Percentiles rank a stretch among this genome's conserved stretches.
These are phyloP conservation scores for Copidosoma aretas DNA, from an alignment of 2,888 invertebrate species.

Conservation along the genomic window DNA sequence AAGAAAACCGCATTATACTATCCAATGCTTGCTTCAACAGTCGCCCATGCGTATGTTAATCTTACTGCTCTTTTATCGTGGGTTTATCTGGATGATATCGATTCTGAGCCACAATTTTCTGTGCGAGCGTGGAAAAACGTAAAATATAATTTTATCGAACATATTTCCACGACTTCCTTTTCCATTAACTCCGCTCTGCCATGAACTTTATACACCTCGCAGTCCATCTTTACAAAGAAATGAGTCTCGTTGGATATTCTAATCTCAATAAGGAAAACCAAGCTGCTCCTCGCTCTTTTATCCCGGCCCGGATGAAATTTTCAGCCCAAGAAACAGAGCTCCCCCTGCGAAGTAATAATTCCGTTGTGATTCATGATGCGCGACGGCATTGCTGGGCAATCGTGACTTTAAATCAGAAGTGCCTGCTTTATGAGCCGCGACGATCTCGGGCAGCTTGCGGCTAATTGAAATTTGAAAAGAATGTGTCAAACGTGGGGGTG, in stretches of 20 bases:
- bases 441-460: conserved; percentile 51
- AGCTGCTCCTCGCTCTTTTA: conserved; percentile 12
- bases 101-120: too few species aligned
- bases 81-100: too few species aligned
- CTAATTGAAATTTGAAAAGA: conserved; percentile 58
- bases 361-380: conserved; percentile 39
- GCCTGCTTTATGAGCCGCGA: conserved; percentile 54
- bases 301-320: conserved; percentile 38
- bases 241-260: conserved; percentile 12
- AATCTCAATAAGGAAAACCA: conserved; percentile 11
- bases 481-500: conserved; percentile 19
- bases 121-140: too few species aligned
- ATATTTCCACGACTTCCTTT: not conserved
- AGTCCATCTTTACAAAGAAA: not conserved
- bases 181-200: not conserved
- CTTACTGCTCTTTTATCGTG: too few species aligned
- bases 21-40: conserved; percentile 54
- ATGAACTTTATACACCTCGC: not conserved
- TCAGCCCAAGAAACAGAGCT: conserved; percentile 38
- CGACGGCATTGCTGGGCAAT: conserved; percentile 38
- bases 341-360: conserved; percentile 26
- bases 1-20: conserved; percentile 58
- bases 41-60: too few species aligned
- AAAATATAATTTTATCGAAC: too few species aligned
- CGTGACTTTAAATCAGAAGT: conserved; percentile 44